Percentiles rank a stretch among this genome's conserved stretches.
Evolutionary conservation across 2,888 invertebrate species (phyloP).

Genomic region (Gryllus longicercus): DNA sequence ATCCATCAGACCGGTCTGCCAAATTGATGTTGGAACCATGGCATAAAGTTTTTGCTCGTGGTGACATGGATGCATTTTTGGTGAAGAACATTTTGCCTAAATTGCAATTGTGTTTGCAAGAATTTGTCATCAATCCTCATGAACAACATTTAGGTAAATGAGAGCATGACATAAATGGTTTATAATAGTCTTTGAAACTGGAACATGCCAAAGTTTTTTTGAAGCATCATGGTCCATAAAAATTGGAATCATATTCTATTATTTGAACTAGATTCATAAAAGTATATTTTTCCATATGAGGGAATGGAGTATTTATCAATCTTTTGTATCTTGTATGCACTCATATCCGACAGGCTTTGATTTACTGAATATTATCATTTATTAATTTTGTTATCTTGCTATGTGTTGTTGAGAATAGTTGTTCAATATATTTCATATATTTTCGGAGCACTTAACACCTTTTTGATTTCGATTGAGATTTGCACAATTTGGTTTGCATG

Average conservation of each 20-base stretch:
- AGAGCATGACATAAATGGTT: background rate
- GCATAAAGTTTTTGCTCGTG: constrained; percentile 71
- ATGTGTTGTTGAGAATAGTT: too few relatives aligned
- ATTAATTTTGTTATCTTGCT: too few relatives aligned
- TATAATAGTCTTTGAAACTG: too few relatives aligned
- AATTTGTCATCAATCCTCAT: constrained; percentile 67
- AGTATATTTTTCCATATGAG: too few relatives aligned
- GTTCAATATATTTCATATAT: too few relatives aligned
- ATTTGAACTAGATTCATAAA: background rate
- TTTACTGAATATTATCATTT: too few relatives aligned
- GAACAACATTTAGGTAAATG: constrained; percentile 63
- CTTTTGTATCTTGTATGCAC: too few relatives aligned
- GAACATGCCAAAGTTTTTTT: too few relatives aligned
- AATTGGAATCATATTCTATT: background rate
- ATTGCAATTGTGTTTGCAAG: constrained; percentile 60
- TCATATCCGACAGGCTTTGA: too few relatives aligned
- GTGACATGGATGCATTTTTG: constrained; percentile 75
- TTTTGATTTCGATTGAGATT: background rate
- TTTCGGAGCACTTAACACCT: too few relatives aligned
- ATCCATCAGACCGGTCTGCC: constrained; percentile 91
- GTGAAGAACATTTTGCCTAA: constrained; percentile 87
- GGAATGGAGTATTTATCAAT: too few relatives aligned
- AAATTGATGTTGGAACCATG: constrained; percentile 89
- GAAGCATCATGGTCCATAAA: background rate
- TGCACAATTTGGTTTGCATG: too few relatives aligned